Evolutionary conservation across 1,140 invertebrate genomes (phyloP).

Genomic region (Drosophila littoralis): DNA sequence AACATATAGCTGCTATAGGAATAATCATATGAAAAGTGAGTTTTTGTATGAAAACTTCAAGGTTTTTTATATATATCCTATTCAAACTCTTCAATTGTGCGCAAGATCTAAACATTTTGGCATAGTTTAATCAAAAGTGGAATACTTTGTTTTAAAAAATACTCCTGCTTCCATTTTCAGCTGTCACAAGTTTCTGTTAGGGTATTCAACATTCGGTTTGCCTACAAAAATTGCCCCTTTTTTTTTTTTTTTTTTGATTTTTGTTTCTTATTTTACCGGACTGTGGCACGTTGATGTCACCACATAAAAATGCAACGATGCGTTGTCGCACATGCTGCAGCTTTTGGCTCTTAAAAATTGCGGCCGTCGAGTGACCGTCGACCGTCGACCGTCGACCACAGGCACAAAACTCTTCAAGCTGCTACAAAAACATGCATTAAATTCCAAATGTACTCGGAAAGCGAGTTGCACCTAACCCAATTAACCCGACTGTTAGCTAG

Average conservation of each 20-base stretch:
- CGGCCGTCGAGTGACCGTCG: conserved; percentile 49
- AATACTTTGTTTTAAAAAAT: no score
- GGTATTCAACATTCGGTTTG: not conserved
- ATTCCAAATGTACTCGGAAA: conserved; percentile 22
- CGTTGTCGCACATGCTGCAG: conserved; percentile 56
- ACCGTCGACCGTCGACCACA: conserved; percentile 52
- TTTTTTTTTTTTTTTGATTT: not conserved
- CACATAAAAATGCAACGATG: conserved; percentile 60
- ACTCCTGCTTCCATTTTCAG: no score
- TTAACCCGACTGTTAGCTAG: conserved; percentile 1
- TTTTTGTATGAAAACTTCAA: no score
- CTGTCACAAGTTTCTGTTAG: not conserved
- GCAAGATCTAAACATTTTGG: no score
- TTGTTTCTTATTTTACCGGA: conserved; percentile 25
- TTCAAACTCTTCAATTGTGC: no score
- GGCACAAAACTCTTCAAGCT: conserved; percentile 43
- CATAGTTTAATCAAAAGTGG: no score
- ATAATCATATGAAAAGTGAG: not conserved
- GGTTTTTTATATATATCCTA: no score
- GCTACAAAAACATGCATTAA: conserved; percentile 37
- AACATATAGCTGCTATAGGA: not conserved
- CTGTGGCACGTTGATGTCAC: conserved; percentile 55
- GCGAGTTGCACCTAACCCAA: conserved; percentile 8
- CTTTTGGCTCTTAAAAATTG: conserved; percentile 57
- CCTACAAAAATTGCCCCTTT: not conserved